Evolutionary conservation across 1,140 invertebrate genomes (phyloP).

Genomic region (Temnothorax nylanderi): DNA sequence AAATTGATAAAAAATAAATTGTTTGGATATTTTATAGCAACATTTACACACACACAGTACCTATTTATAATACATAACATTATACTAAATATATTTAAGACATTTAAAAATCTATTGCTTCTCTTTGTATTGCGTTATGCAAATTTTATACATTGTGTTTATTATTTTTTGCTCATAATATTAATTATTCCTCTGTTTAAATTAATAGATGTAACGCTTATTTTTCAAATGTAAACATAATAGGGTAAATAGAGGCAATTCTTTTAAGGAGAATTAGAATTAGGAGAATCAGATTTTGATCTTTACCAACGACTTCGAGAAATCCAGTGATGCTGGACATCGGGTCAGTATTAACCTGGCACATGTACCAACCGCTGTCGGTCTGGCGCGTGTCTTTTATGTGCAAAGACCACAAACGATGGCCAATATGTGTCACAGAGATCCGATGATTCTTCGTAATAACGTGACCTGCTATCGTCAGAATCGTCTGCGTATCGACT

Average conservation of each 20-base stretch:
- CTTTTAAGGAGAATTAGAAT: conserved; percentile 16
- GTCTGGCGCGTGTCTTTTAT: conserved; percentile 84
- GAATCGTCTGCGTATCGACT: conserved; percentile 88
- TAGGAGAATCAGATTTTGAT: neutral
- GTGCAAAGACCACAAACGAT: conserved; percentile 86
- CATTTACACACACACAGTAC: neutral
- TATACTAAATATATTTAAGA: neutral
- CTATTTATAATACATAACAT: neutral
- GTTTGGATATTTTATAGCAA: neutral
- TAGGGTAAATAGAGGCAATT: neutral
- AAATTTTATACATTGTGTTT: neutral
- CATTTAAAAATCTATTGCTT: neutral
- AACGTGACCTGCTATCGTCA: conserved; percentile 87
- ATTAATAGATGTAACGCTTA: neutral
- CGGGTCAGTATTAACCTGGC: conserved; percentile 88
- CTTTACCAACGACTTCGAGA: conserved; percentile 87
- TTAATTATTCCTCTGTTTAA: neutral
- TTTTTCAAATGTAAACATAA: neutral
- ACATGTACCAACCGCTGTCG: conserved; percentile 87
- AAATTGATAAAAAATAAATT: neutral
- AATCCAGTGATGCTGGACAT: conserved; percentile 87
- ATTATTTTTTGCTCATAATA: neutral
- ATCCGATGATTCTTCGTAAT: conserved; percentile 88
- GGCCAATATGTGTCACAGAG: conserved; percentile 86
- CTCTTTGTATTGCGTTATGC: neutral